Conservation (phyloP, 2,113 vertebrate species). For the Rafetus swinhoei region DNA sequence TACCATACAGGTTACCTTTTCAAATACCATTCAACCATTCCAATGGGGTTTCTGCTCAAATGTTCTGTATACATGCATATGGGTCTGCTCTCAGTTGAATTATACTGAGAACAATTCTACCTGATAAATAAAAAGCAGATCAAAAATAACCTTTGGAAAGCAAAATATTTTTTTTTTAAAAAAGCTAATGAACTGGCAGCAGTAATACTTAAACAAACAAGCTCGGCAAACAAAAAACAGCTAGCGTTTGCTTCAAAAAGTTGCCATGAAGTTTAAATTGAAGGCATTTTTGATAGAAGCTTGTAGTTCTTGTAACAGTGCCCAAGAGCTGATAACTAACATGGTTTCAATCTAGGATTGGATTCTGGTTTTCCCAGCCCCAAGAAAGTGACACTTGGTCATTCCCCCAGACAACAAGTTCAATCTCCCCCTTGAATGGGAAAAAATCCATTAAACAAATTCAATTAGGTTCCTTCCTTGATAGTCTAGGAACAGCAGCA, state of each 20-base stretch:
- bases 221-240: conserved; percentile 59
- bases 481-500: neutral
- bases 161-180: conserved; percentile 54
- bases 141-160: conserved; percentile 73
- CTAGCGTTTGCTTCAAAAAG: conserved; percentile 59
- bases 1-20: conserved; percentile 6
- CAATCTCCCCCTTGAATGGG: neutral
- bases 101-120: conserved; percentile 65
- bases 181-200: conserved; percentile 74
- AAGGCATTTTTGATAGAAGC: conserved; percentile 19
- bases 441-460: neutral
- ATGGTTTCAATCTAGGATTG: neutral
- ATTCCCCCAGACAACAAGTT: neutral
- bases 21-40: neutral
- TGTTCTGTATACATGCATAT: rapidly evolving
- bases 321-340: neutral
- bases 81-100: conserved; percentile 74
- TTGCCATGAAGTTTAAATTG: conserved; percentile 46
- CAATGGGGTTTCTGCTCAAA: conserved; percentile 19
- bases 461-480: neutral
- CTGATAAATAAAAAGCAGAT: conserved; percentile 79
- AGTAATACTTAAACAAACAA: conserved; percentile 74
- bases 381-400: neutral
- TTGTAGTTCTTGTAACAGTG: neutral
- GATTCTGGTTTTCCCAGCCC: neutral